Evolutionary conservation across 2,888 invertebrate species (phyloP), one percentile per base, ranked within the genome.

Genomic region (Girardia tigrina): DNA sequence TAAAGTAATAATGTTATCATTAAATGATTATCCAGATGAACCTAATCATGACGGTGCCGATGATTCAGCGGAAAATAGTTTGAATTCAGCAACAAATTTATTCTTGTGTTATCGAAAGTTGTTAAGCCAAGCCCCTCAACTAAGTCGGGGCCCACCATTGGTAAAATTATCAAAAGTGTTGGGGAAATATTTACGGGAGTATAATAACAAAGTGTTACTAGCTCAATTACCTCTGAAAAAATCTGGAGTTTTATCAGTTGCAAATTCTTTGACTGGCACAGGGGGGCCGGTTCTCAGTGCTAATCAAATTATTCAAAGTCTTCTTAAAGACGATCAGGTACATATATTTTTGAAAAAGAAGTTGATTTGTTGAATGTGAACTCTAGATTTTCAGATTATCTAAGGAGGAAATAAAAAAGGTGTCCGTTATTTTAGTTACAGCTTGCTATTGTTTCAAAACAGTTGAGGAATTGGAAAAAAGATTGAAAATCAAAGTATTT

Each of bases 401-500:
- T 0, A 84, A 85, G 78, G 87, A 88, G 78, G 89, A 90, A 79
- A 87, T 88, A 80, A 87, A 87, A 77, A 85, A 88, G 71, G 87
- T 89, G 29, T 90, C 90, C 81, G 88, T 89, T 83, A 91, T 98
- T 73, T 86, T 99, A 78, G 93, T 94, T 0, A 97, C 98, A 0
- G 90, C 95, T 0, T 98, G 99, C 83, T 99, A 98, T 87, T 98
- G 98, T 82, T 88, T 95, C 78, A 98, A 99, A 85, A 99, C 97
- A 0, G 93, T 94, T 0, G 89, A 92, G 79, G 95, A 98, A 80
- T 81, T 85, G 75, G 83, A 83, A 78, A 77, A 56, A 27, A 27
- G 70, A 16, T 20, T 75, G 4, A 77, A 71, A 29, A 71, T 16
- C 23, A 72, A 77, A 69, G 76, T 76, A 26, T 26, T 27, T 26